Evolutionary conservation across 2,113 vertebrate species (phyloP), one percentile per base, ranked within the genome.

Genomic region (Ammodytes marinus): DNA sequence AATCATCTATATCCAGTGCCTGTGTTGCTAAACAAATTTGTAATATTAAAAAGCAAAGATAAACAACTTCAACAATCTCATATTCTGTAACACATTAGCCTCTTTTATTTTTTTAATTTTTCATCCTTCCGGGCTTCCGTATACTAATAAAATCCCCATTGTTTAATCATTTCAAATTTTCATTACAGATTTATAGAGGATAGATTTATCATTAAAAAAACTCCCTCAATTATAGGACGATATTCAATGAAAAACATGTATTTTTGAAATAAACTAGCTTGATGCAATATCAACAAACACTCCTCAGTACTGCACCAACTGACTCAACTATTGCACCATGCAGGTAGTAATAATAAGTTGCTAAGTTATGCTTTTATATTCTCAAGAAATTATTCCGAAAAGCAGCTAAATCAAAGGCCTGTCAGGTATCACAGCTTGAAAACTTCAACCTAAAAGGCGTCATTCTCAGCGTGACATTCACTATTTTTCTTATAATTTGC

Each of bases 221-320:
- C 43, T 40, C 42, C 13, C 15, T 60, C 43, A 8, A 42, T 77
- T 76, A 57, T 19, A 27, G 8, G 42, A 19, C 27, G 70, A 61
- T 57, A 45, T 59, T 52, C 72, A 71, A 35, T 65, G 15, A 76
- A n/a, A 47, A 5, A 52, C 13, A 15, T 35, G 19, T 53, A 68
- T 77, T 73, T 64, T 0, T 43, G 47, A 11, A 61, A 66, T 63
- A 49, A 70, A 79, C 11, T 52, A 11, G 4, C 49, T 58, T 77
- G 76, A 82, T 49, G 72, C 49, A 87, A 80, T 12, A 42, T 70
- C 40, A 49, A 47, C 73, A 77, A 73, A 73, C 17, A 39, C 59
- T 63, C 40, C 40, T 2, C 40, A 61, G 39, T 40, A 35, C 17
- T 40, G 13, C 47, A 63, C 42, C 37, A 64, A 37, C 47, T 73